Evolutionary conservation across 2,797 vertebrate genomes (phyloP).

Genomic region (Nannoperca obscura): DNA sequence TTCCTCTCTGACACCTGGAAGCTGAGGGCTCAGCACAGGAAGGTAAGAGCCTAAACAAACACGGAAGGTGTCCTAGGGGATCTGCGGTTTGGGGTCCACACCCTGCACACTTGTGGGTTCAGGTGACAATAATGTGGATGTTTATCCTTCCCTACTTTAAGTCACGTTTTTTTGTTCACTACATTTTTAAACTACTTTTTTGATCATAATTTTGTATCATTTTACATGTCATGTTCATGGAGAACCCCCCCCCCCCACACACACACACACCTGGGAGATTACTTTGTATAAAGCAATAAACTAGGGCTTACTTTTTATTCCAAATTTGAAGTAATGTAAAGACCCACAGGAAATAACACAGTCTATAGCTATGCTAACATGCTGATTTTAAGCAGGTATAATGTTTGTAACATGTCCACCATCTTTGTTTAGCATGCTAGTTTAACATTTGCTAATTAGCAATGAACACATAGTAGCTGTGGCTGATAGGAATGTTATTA

Average conservation of each 20-base stretch:
- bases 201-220: not conserved
- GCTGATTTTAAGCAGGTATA: too few species aligned
- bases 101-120: slow-evolving; percentile 21
- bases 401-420: too few species aligned
- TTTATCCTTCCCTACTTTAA: not conserved
- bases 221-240: not conserved
- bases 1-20: slow-evolving; percentile 79
- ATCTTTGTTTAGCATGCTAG: not conserved
- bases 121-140: slow-evolving; percentile 7
- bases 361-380: too few species aligned
- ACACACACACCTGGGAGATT: not conserved
- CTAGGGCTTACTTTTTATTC: not conserved
- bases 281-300: not conserved
- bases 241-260: not conserved
- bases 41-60: slow-evolving; percentile 61
- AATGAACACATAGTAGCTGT: too few species aligned
- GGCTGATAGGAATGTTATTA: too few species aligned
- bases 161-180: not conserved
- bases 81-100: slow-evolving; percentile 42
- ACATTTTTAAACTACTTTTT: not conserved
- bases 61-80: slow-evolving; percentile 44
- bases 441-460: not conserved
- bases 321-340: not conserved
- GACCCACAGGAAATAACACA: not conserved
- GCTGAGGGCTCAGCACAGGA: slow-evolving; percentile 71